phyloP scores from a whole-genome alignment of 2,797 vertebrate genomes.

The Silurus aristotelis region DNA sequence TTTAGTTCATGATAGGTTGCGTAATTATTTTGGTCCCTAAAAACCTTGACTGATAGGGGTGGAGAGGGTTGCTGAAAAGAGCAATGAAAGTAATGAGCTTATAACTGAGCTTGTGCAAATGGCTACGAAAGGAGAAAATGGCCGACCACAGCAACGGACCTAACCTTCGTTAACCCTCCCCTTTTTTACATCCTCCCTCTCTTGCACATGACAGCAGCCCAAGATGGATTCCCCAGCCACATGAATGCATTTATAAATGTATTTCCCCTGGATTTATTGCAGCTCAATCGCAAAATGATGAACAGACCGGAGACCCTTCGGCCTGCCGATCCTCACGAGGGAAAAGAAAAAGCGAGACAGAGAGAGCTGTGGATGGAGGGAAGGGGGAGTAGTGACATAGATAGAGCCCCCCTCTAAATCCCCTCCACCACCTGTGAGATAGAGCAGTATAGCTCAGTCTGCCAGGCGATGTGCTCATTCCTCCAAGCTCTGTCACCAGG shows the following conservation, averaged over 20 bases:
- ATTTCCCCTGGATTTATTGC: conserved; percentile 56
- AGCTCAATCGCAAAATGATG: conserved; percentile 53
- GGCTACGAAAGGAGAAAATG: conserved; percentile 35
- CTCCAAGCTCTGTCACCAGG: conserved; percentile 50
- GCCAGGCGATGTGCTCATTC: conserved; percentile 52
- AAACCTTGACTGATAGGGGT: too few relatives aligned
- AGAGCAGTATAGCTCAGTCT: conserved; percentile 57
- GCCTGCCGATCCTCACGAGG: conserved; percentile 45
- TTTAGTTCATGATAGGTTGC: too few relatives aligned
- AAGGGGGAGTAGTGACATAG: conserved; percentile 47
- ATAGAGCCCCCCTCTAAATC: conserved; percentile 45
- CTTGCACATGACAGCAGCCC: conserved; percentile 33
- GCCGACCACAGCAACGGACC: not conserved
- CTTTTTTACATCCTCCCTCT: conserved; percentile 22
- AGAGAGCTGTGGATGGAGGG: not conserved
- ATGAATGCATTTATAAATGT: conserved; percentile 57
- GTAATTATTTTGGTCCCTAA: too few relatives aligned
- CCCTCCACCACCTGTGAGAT: conserved; percentile 49
- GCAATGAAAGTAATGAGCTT: conserved; percentile 8
- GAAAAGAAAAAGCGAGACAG: conserved; percentile 29
- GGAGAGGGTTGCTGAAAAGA: not conserved
- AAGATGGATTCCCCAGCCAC: conserved; percentile 51
- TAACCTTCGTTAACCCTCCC: conserved; percentile 12
- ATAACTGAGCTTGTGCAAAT: conserved; percentile 16
- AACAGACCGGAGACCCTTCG: conserved; percentile 48